Percentiles rank a stretch among this genome's conserved stretches.
These are phyloP conservation scores for Paracanthobrama guichenoti DNA, from an alignment of 2,113 vertebrate species.

Conservation along the genomic window DNA sequence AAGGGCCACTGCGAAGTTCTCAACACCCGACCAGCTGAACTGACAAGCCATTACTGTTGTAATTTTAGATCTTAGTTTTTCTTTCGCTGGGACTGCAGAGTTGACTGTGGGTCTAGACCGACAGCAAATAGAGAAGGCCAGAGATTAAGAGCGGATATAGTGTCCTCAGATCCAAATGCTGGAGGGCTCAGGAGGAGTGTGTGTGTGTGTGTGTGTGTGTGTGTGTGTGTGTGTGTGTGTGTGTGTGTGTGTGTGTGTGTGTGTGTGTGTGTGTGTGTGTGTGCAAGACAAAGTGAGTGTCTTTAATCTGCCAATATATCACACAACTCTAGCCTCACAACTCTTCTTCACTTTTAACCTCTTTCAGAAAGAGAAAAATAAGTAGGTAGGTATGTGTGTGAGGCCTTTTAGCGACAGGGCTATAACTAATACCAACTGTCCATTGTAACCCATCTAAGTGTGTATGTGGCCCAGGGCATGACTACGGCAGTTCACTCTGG, in stretches of 20 bases:
- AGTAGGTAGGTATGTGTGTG: constrained; percentile 30
- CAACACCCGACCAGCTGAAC: constrained; percentile 56
- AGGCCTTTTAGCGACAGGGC: constrained; percentile 61
- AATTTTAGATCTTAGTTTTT: constrained; percentile 61
- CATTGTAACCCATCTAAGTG: constrained; percentile 59
- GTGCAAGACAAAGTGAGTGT: background rate
- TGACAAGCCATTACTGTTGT: constrained; percentile 57
- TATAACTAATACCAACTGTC: constrained; percentile 67
- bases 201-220: constrained; percentile 22
- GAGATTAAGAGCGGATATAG: constrained; percentile 21
- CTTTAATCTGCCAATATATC: constrained; percentile 8
- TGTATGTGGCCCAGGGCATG: constrained; percentile 36
- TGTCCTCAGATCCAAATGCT: background rate
- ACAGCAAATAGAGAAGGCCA: constrained; percentile 65
- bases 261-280: too few relatives aligned
- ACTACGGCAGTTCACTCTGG: constrained; percentile 26
- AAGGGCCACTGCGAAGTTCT: constrained; percentile 46
- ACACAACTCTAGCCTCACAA: background rate
- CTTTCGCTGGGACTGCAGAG: background rate
- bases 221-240: too few relatives aligned
- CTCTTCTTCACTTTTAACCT: constrained; percentile 20
- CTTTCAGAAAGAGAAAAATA: background rate
- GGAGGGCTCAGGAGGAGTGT: background rate
- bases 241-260: constrained; percentile 26
- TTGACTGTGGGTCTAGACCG: constrained; percentile 66